Evolutionary conservation across 2,888 invertebrate species (phyloP).

Genomic region (Perithous albicinctus): DNA sequence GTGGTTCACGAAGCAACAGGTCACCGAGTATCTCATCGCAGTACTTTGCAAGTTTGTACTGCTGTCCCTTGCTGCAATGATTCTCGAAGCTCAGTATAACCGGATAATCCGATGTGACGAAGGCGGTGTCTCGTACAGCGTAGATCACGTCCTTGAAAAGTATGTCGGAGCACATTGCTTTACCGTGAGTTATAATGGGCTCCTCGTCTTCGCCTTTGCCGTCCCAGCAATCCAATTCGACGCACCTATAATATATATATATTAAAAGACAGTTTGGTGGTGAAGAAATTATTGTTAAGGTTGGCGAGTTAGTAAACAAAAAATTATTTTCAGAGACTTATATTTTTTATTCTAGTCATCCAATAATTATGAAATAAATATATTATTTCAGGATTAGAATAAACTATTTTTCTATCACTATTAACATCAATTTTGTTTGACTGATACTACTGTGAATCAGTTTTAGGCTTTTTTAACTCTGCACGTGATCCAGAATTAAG

Average conservation of each 20-base stretch:
- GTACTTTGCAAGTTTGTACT: slow-evolving; percentile 99
- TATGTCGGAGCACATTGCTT: slow-evolving; percentile 99
- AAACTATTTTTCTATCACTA: no score
- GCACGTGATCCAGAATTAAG: no score
- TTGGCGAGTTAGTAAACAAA: no score
- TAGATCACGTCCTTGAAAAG: slow-evolving; percentile 99
- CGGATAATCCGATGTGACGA: slow-evolving; percentile 98
- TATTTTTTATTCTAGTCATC: no score
- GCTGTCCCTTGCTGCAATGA: slow-evolving; percentile 99
- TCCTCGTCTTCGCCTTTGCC: slow-evolving; percentile 99
- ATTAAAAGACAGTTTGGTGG: not conserved
- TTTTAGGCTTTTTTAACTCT: no score
- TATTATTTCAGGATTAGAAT: no score
- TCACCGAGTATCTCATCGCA: slow-evolving; percentile 99
- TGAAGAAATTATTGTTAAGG: not conserved
- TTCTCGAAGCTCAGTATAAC: slow-evolving; percentile 99
- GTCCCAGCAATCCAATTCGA: slow-evolving; percentile 99
- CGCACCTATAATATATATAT: slow-evolving; percentile 90
- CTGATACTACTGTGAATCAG: no score
- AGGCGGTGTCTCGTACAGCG: slow-evolving; percentile 98
- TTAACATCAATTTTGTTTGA: no score
- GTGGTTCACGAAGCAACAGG: slow-evolving; percentile 93
- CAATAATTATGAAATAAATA: no score
- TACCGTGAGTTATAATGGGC: slow-evolving; percentile 99
- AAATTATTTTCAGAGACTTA: no score